Evolutionary conservation across 2,888 invertebrate genomes (phyloP).

Genomic region (Acanthopleura granulata): DNA sequence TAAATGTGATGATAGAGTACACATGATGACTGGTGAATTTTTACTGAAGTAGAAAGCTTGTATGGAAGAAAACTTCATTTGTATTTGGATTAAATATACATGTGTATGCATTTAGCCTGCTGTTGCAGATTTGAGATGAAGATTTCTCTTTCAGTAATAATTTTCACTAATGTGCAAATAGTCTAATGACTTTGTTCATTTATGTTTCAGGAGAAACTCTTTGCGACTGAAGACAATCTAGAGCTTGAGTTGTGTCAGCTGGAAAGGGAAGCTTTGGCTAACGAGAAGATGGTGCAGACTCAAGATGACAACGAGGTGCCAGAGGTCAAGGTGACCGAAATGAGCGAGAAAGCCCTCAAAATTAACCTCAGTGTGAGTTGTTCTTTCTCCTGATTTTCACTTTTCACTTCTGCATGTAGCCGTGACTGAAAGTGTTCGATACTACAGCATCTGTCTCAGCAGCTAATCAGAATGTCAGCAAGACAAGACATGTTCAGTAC

Average conservation of each 20-base stretch:
- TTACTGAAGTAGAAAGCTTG: too few species aligned
- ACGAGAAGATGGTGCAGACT: conserved; percentile 19
- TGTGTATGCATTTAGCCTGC: too few species aligned
- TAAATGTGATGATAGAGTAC: too few species aligned
- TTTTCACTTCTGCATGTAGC: too few species aligned
- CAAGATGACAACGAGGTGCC: conserved; percentile 12
- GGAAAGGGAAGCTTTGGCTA: conserved; percentile 40
- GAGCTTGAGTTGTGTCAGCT: conserved; percentile 46
- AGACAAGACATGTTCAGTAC: too few species aligned
- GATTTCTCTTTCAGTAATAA: background rate
- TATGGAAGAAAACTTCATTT: too few species aligned
- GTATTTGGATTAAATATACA: too few species aligned
- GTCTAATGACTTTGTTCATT: background rate
- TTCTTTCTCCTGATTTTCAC: background rate
- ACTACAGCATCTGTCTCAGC: too few species aligned
- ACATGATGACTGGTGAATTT: too few species aligned
- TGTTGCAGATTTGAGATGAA: too few species aligned
- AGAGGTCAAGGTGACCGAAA: conserved; percentile 49
- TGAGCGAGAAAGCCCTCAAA: conserved; percentile 53
- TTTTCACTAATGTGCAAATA: background rate
- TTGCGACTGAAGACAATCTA: conserved; percentile 54
- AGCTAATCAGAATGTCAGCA: too few species aligned
- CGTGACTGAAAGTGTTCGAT: too few species aligned
- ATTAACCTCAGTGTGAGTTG: conserved; percentile 47
- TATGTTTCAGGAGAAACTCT: conserved; percentile 52